Base-by-base conservation (phyloP, 2,113 vertebrate species). In the Phalacrocorax carbo region DNA sequence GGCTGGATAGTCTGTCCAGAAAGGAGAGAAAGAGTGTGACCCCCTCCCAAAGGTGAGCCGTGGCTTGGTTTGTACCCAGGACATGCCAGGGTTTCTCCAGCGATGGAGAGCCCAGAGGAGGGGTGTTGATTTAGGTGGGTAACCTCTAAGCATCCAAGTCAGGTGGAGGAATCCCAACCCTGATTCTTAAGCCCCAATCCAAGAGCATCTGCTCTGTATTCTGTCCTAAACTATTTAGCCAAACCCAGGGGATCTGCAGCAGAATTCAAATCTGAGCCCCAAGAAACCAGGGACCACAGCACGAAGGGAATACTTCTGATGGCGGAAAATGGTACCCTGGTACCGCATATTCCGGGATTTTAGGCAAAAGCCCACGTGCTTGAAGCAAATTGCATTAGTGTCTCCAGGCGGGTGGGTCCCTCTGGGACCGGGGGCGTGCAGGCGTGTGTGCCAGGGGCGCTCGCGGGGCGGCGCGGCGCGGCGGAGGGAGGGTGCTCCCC, bases 401-500 rank as follows among this genome's bases (percentile, higher is more conserved):
- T 46, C 71, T 78, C 5, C 7, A 4, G n/a, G 3, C 2, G 2
- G 19, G 60, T 4, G 11, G 14, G 46, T 55, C 48, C 27, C 48
- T 57, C n/a, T 46, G 55, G 42, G n/a, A 3, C 29, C 7, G 79
- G 79, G 54, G 18, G 15, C 4, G 36, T 22, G 38, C 32, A 30
- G 3, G 52, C n/a, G 9, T 22, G 6, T 3, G 46, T 36, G 30
- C 64, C 12, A 29, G 61, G n/a, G 9, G 10, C 0, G 4, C 16
- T 86, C 42, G 42, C 11, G 1, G 46, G n/a, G 7, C 0, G 2
- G 3, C 6, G 5, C 1, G 3, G 34, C 29, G 4, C 2, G 1
- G 26, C 5, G 3, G 30, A 20, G 86, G 60, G 36, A 32, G 7
- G 1, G 1, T 3, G 78, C 44, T 57, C 8, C 73, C 49, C 52